Evolutionary conservation across 2,888 invertebrate species (phyloP).

Genomic region (Nymphalis polychloros): DNA sequence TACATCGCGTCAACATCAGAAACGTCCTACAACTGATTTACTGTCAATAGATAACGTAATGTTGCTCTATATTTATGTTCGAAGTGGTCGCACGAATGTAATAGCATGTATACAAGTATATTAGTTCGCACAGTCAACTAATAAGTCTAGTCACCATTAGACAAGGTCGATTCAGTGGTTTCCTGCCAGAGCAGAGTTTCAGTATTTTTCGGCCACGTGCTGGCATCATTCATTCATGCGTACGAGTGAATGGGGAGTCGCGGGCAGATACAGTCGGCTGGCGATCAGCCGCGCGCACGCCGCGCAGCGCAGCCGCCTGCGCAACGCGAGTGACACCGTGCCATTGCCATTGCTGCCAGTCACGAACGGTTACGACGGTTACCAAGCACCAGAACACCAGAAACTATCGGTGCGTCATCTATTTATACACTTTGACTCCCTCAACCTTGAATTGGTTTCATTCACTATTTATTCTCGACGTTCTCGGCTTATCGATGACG

Average conservation of each 20-base stretch:
- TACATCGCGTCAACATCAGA: slow-evolving; percentile 1
- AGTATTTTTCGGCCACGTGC: slow-evolving; percentile 69
- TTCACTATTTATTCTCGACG: slow-evolving; percentile 57
- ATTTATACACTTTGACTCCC: slow-evolving; percentile 50
- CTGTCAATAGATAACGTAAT: slow-evolving; percentile 15
- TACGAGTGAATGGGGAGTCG: slow-evolving; percentile 64
- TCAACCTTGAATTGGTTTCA: slow-evolving; percentile 65
- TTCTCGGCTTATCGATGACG: slow-evolving; percentile 24
- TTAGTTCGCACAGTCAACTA: slow-evolving; percentile 34
- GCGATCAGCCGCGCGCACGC: slow-evolving; percentile 68
- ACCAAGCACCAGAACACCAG: slow-evolving; percentile 51
- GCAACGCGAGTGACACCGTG: slow-evolving; percentile 56
- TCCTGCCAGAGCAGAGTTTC: slow-evolving; percentile 49
- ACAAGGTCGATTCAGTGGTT: slow-evolving; percentile 45
- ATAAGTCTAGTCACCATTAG: slow-evolving; percentile 42
- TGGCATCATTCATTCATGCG: slow-evolving; percentile 71
- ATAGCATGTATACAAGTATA: slow-evolving; percentile 9
- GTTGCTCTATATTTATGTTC: slow-evolving; percentile 20
- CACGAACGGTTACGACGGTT: slow-evolving; percentile 37
- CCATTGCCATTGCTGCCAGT: slow-evolving; percentile 40
- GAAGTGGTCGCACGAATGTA: background rate
- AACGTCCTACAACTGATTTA: slow-evolving; percentile 8
- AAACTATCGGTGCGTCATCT: slow-evolving; percentile 63
- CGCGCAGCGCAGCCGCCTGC: slow-evolving; percentile 54
- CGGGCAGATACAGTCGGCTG: slow-evolving; percentile 64